Evolutionary conservation across 2,113 vertebrate genomes (phyloP), one percentile per base, ranked within the genome.

Genomic region (Paracanthobrama guichenoti): DNA sequence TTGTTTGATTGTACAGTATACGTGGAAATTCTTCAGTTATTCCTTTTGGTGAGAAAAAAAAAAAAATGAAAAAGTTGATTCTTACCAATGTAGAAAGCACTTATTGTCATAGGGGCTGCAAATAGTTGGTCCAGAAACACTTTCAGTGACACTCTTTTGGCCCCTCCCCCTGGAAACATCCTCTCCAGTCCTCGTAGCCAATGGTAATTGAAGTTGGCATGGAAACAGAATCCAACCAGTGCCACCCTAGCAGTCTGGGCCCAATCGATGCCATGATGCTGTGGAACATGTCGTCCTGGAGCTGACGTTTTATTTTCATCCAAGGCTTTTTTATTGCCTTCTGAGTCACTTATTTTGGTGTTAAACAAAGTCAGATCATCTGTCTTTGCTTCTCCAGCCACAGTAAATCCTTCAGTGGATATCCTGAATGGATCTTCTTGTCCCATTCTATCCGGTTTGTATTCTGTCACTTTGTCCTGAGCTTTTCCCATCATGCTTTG

Each of bases 191-290:
- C 87, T 53, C 88, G 85, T n/a, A 96, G 90, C 95, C 95, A 96
- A 66, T 92, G 89, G 85, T 95, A 96, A 88, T 96, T 96, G 88
- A 96, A 95, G 91, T 91, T 96, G 87, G 95, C 87, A 82, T 96
- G 95, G 88, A 95, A 96, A 86, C 92, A 94, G 59, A 96, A 93
- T 13, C 95, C 94, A 1, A 96, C 91, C 18, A 95, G 87, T 0
- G 93, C 94, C 73, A 95, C 94, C 0, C 90, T 92, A 10, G 92
- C 93, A 0, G 93, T 96, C 88, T 96, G 95, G 59, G 86, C 16
- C 93, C 86, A 93, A 67, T 95, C n/a, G 14, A 94, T 84, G 28
- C 57, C 79, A 26, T 35, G 53, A 26, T 6, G 46, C 64, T 75
- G 18, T 16, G 74, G 24, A 28, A 24, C 20, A 24, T 13, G 66